Conservation (phyloP, 2,888 invertebrate species). For the Cyrtodaria siliqua region DNA sequence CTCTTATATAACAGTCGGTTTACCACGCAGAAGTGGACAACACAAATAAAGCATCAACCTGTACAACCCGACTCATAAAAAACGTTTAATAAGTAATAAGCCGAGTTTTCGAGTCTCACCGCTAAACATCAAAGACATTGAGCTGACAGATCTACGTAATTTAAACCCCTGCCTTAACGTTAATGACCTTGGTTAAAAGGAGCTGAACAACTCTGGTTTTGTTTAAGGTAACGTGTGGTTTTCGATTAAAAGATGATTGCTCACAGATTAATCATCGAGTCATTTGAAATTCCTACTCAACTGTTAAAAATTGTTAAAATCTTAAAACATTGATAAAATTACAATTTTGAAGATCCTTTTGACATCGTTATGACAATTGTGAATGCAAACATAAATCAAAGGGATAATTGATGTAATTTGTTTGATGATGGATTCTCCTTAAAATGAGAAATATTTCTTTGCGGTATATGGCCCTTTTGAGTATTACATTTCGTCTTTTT, state of each 20-base stretch:
- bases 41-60: no score
- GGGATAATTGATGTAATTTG: slow-evolving; percentile 13
- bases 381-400: slow-evolving; percentile 25
- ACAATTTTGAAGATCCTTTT: slow-evolving; percentile 15
- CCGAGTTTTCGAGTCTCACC: slow-evolving; percentile 1
- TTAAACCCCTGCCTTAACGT: slow-evolving; percentile 34
- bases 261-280: slow-evolving; percentile 25
- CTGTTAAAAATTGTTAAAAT: not conserved
- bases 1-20: no score
- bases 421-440: slow-evolving; percentile 1
- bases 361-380: slow-evolving; percentile 15
- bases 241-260: slow-evolving; percentile 47
- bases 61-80: no score
- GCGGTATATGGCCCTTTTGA: no score
- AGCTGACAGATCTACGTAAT: slow-evolving; percentile 35
- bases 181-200: slow-evolving; percentile 17
- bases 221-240: slow-evolving; percentile 47
- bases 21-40: no score
- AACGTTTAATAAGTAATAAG: slow-evolving; percentile 22
- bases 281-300: no score
- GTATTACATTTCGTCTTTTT: no score
- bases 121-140: slow-evolving; percentile 32
- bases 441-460: no score
- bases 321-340: slow-evolving; percentile 7
- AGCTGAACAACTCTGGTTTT: slow-evolving; percentile 28